A percentile compares a stretch with the other conserved stretches of the same genome.
These are phyloP conservation scores for Pollimyrus isidori DNA, from an alignment of 2,113 vertebrate species.

Conservation along the genomic window DNA sequence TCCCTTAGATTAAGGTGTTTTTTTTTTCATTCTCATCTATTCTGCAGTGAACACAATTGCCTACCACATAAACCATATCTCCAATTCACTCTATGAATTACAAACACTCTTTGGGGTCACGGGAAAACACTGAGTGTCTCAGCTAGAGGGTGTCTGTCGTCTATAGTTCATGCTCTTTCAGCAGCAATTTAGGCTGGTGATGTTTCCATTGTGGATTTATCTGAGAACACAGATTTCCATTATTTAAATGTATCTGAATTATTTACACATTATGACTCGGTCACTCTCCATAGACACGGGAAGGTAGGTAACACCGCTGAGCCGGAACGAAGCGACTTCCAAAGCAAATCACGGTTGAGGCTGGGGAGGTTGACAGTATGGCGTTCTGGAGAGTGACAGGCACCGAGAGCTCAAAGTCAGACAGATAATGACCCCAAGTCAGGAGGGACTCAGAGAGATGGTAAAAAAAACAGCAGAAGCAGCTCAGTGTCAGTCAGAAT, in stretches of 20 bases:
- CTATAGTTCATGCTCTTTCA: neutral
- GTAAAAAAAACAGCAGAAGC: neutral
- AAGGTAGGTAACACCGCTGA: neutral
- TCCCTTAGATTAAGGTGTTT: neutral
- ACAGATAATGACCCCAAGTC: neutral
- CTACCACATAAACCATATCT: slow-evolving; percentile 1
- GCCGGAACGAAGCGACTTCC: neutral
- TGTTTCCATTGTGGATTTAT: neutral
- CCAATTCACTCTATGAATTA: slow-evolving; percentile 8
- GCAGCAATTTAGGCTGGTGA: neutral
- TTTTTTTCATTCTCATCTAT: slow-evolving; percentile 3
- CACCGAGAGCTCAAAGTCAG: neutral
- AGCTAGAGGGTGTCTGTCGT: neutral
- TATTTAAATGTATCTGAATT: neutral
- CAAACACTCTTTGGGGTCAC: slow-evolving; percentile 5
- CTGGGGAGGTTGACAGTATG: neutral
- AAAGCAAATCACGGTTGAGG: neutral
- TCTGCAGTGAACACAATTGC: neutral
- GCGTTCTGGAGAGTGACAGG: neutral
- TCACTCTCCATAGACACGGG: neutral
- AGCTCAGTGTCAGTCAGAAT: neutral
- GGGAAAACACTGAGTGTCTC: neutral
- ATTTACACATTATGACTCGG: neutral
- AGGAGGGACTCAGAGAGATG: neutral
- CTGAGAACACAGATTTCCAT: neutral